Conservation (phyloP, 2,797 vertebrate genomes). For the Diglossa cyanea region DNA sequence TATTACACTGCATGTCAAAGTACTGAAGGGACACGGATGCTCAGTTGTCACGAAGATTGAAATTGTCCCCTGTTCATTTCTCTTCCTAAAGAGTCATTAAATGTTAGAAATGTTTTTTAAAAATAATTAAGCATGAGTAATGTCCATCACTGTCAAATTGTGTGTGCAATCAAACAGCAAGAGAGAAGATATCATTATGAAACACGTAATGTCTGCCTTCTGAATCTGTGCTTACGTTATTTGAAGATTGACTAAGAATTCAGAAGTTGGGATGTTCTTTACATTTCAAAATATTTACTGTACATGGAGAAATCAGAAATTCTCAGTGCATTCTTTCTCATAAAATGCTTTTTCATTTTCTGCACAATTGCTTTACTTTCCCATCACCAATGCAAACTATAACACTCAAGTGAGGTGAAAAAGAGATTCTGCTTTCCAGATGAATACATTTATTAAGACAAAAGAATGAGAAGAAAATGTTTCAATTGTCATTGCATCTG, state of each 20-base stretch:
- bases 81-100: constrained; percentile 41
- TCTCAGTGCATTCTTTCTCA: not conserved
- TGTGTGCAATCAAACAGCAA: constrained; percentile 38
- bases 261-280: not conserved
- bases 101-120: constrained; percentile 39
- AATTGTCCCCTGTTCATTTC: constrained; percentile 40
- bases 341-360: constrained; percentile 41
- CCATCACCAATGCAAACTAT: not conserved
- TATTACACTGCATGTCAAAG: not conserved
- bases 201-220: not conserved
- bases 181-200: not conserved
- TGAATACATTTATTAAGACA: constrained; percentile 41
- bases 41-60: constrained; percentile 36
- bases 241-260: not conserved
- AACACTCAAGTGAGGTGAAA: not conserved
- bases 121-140: constrained; percentile 51
- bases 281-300: constrained; percentile 48
- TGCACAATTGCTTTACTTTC: constrained; percentile 29
- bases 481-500: constrained; percentile 27
- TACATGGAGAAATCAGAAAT: not conserved
- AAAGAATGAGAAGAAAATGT: constrained; percentile 13
- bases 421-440: constrained; percentile 6
- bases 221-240: not conserved
- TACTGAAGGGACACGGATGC: constrained; percentile 15
- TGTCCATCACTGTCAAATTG: constrained; percentile 56